Conservation (phyloP, 2,113 vertebrate genomes). For the Leucoraja erinaceus region DNA sequence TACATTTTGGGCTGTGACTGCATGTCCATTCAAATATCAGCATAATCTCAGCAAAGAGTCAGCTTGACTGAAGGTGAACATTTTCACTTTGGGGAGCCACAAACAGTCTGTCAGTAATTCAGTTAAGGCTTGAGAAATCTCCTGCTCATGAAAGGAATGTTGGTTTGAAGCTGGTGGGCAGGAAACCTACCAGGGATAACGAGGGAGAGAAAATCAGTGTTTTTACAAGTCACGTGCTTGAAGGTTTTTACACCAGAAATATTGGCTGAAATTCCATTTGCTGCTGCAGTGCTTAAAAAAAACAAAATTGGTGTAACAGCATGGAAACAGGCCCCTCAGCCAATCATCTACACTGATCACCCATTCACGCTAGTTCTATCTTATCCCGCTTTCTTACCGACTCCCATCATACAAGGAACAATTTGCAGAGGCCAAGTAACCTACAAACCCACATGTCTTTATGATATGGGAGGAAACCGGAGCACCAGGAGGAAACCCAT, state of each 20-base stretch:
- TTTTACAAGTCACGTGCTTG: background rate
- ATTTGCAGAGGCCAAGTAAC: too few relatives aligned
- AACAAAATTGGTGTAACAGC: too few relatives aligned
- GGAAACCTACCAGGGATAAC: background rate
- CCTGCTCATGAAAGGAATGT: background rate
- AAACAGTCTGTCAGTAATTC: background rate
- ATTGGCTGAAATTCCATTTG: background rate
- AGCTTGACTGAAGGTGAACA: background rate
- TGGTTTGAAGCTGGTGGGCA: background rate
- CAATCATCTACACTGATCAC: too few relatives aligned
- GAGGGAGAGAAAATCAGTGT: background rate
- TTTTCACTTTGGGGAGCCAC: background rate
- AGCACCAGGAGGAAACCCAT: too few relatives aligned
- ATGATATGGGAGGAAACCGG: too few relatives aligned
- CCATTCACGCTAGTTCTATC: too few relatives aligned
- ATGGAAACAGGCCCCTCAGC: too few relatives aligned
- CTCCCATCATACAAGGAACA: too few relatives aligned
- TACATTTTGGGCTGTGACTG: background rate
- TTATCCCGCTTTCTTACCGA: too few relatives aligned
- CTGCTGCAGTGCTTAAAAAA: background rate
- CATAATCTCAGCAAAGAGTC: background rate
- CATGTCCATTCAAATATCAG: constrained; percentile 2
- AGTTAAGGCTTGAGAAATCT: background rate
- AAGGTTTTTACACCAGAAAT: background rate
- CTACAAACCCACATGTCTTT: too few relatives aligned